Evolutionary conservation across 2,888 invertebrate genomes (phyloP), one percentile per base, ranked within the genome.

Genomic region (Listrodromus nycthemerus): DNA sequence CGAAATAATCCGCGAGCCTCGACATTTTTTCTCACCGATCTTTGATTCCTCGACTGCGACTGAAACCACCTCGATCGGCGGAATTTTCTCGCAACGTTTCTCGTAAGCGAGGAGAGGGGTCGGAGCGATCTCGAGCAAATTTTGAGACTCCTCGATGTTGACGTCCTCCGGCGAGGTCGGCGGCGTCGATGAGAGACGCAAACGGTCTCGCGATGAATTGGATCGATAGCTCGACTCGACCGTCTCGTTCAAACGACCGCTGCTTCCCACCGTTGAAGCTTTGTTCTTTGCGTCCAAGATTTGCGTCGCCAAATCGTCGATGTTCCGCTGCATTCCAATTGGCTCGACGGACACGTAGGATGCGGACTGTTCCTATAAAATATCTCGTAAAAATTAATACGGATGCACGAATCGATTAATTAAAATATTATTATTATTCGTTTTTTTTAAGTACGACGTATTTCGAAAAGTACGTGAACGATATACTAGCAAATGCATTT

Each of bases 61-160:
- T 0, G 10, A 24, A 21, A 4, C 10, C 8, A 24, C 21, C 10
- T 24, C 27, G 10, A 3, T 27, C 5, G 58, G 30, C 27, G 58
- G 30, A 27, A 27, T 30, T 27, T 58, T 30, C 13, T 33, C 30
- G 27, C 24, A 16, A n/a, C 2, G 21, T 61, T 61, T 52, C 55
- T 61, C 19, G n/a, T 45, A 70, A 19, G 13, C 80, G 27, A 74
- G 73, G n/a, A 61, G 8, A 30, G 58, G 58, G 6, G 58, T 58
- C 27, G 16, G 30, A 1, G 16, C 58, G 13, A 58, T 58, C 27
- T 30, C 58, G 16, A 58, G 30, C 6, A 58, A 58, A 58, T 58
- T 58, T 7, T 58, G 58, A 2, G 58, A 58, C 30, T 58, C 58
- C 13, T 19, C 10, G 13, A 58, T 6, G 1, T 58, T 30, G 24